Base-by-base conservation (phyloP, 2,113 vertebrate genomes). In the Colius striatus region DNA sequence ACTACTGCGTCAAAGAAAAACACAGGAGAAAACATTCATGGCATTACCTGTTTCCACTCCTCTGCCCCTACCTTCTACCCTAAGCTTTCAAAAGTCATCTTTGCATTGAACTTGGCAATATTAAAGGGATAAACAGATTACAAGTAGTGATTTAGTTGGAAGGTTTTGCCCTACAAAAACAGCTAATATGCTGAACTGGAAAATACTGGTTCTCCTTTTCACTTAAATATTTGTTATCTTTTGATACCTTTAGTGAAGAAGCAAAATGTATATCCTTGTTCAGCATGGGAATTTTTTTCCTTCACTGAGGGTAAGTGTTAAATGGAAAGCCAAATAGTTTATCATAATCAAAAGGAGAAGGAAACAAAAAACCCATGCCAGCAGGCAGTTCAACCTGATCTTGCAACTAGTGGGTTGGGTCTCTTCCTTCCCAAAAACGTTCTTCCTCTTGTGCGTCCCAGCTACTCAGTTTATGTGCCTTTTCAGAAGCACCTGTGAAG, bases 351-450 rank as follows among this genome's bases (percentile, higher is more conserved):
- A 74, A 90, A 94, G 78, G 51, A 91, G 88, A 83, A 93, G 83
- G 84, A 95, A 95, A 89, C 94, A 93, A 88, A 92, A 87, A 74
- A 2, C 0, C 1, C 51, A 61, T 77, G 68, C 53, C 90, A 94
- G 94, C 82, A 89, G 83, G 85, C 85, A 84, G 55, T 92, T 92
- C 88, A 92, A 88, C 92, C 88, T 77, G 79, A 68, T 90, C 67
- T 55, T 54, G 57, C 34, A 51, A 53, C 63, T 76, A 36, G 30
- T 90, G 90, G 74, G 62, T 95, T 92, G 84, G 61, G 76, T 93
- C 85, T 68, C 61, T 97, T 96, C 92, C 93, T 96, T 94, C 65
- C 78, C 85, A 60, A 84, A 77, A 67, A 25, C 67, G 43, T 95
- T 95, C 63, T 87, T 85, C 61, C 51, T 41, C 32, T 78, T 80